These are phyloP conservation scores for Chitala chitala DNA, from an alignment of 2,113 vertebrate genomes.

Conservation along the genomic window DNA sequence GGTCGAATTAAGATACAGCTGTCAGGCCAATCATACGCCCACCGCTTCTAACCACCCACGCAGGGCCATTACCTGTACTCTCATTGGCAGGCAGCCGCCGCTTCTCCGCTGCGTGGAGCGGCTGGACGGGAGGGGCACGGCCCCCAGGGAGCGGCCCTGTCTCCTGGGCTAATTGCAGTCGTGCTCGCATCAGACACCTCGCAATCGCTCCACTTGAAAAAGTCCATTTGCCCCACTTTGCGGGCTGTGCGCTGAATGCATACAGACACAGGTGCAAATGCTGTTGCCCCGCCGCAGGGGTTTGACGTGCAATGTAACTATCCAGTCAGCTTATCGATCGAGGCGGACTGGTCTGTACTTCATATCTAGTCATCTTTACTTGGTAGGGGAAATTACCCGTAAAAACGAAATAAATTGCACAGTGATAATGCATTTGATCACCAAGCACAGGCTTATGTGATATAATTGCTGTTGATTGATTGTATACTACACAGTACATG, in stretches of 20 bases:
- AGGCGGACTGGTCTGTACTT: too few species aligned
- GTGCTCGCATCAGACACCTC: constrained; percentile 46
- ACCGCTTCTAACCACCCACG: not conserved
- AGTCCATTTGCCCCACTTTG: constrained; percentile 59
- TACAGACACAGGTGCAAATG: constrained; percentile 40
- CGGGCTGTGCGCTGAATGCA: constrained; percentile 57
- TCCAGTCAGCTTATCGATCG: too few species aligned
- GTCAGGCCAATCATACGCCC: constrained; percentile 15
- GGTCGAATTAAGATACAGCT: constrained; percentile 14
- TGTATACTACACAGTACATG: too few species aligned
- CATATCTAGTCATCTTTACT: too few species aligned
- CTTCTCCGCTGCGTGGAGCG: constrained; percentile 27
- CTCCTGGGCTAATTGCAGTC: constrained; percentile 65
- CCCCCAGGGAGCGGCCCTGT: constrained; percentile 41
- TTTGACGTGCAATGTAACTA: not conserved
- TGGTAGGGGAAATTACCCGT: too few species aligned
- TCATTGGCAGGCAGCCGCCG: constrained; percentile 44
- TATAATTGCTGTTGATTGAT: too few species aligned
- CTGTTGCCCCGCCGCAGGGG: constrained; percentile 22
- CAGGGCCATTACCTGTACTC: constrained; percentile 24
- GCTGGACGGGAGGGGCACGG: not conserved
- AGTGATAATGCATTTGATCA: too few species aligned
- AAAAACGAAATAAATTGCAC: too few species aligned
- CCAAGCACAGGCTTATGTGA: too few species aligned
- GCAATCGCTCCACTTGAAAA: constrained; percentile 56